phyloP scores from a whole-genome alignment of 2,113 vertebrate genomes.

The Cinclus mexicanus region DNA sequence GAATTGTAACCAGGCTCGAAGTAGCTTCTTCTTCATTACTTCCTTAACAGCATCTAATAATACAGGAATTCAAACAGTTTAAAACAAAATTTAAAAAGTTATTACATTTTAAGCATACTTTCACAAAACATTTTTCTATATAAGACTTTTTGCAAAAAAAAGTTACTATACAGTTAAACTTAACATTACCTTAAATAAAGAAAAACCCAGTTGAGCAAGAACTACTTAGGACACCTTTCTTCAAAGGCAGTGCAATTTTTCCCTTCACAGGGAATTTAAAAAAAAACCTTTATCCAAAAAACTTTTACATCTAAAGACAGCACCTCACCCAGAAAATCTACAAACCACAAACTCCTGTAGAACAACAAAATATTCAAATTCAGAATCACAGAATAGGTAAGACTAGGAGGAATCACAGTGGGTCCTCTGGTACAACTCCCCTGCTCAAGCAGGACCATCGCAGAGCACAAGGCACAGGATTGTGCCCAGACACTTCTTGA shows the following conservation, averaged over 20 bases:
- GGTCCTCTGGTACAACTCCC: neutral
- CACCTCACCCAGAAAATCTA: neutral
- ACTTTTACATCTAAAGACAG: neutral
- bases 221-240: neutral
- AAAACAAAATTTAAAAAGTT: neutral
- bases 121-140: neutral
- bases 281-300: neutral
- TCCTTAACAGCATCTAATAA: slow-evolving; percentile 85
- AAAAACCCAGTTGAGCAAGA: neutral
- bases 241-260: neutral
- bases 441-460: neutral
- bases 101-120: neutral
- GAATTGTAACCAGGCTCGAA: slow-evolving; percentile 86
- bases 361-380: neutral
- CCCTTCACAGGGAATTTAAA: neutral
- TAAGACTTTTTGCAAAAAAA: neutral
- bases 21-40: slow-evolving; percentile 79
- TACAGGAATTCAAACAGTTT: neutral
- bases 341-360: neutral
- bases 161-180: neutral
- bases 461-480: neutral
- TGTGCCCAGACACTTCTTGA: neutral
- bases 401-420: neutral
- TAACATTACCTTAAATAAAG: neutral
- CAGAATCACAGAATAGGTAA: neutral